Conservation (phyloP, 1,140 invertebrate genomes). For the Lepidurus couesii region DNA sequence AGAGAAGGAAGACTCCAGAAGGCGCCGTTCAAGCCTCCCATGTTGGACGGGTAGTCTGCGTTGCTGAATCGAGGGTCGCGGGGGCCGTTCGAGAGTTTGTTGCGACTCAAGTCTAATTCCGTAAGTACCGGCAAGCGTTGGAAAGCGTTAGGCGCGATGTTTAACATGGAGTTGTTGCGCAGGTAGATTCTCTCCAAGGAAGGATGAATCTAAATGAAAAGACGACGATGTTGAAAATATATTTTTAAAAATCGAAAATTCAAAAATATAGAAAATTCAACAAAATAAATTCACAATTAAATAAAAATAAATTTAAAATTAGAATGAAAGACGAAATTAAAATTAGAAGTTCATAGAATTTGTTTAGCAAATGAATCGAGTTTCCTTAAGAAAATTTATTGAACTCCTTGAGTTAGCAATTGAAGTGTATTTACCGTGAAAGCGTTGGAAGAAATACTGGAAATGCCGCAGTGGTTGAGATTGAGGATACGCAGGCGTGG, state of each 20-base stretch:
- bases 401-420: neutral
- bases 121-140: neutral
- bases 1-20: slow-evolving; percentile 35
- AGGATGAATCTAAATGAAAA: neutral
- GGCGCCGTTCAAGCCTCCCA: neutral
- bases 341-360: no score
- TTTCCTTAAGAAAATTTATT: neutral
- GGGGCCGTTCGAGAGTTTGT: slow-evolving; percentile 2
- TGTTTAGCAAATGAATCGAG: no score
- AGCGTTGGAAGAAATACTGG: neutral
- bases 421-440: slow-evolving; percentile 22
- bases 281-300: no score
- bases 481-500: slow-evolving; percentile 37
- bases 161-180: slow-evolving; percentile 17
- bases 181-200: slow-evolving; percentile 11
- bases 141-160: neutral
- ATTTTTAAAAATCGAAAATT: no score
- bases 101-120: slow-evolving; percentile 20
- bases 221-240: neutral
- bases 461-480: slow-evolving; percentile 34
- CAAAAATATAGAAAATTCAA: no score
- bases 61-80: neutral
- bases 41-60: neutral
- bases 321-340: no score
- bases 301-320: no score